Conservation (phyloP, 2,113 vertebrate genomes). For the Pitta sordida region DNA sequence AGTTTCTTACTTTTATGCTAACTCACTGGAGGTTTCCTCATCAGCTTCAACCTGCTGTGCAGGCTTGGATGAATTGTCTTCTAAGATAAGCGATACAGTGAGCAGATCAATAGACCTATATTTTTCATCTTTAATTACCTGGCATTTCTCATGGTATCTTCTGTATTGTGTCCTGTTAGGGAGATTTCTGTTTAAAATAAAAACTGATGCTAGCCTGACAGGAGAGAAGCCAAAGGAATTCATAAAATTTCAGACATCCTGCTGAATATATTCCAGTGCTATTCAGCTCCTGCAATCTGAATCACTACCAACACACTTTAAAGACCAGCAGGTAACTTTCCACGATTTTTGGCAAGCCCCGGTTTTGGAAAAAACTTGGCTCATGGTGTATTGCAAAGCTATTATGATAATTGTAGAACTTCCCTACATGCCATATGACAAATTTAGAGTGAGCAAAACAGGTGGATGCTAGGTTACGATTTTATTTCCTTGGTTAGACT, state of each 20-base stretch:
- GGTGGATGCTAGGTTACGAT: neutral
- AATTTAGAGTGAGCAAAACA: neutral
- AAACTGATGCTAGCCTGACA: neutral
- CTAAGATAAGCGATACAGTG: neutral
- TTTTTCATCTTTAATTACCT: neutral
- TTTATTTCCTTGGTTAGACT: neutral
- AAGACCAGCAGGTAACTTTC: neutral
- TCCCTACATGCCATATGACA: neutral
- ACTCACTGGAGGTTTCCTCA: neutral
- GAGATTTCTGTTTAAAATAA: conserved; percentile 4
- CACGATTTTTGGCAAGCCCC: neutral
- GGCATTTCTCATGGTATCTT: neutral
- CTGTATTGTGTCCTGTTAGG: neutral
- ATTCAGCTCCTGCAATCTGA: neutral
- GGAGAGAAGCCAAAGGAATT: neutral
- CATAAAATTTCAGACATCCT: neutral
- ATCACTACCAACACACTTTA: neutral
- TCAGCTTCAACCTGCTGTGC: neutral
- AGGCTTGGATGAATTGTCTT: neutral
- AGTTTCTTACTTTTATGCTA: neutral
- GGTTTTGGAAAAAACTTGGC: neutral
- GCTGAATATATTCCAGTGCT: neutral
- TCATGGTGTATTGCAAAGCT: neutral
- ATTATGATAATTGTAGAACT: neutral
- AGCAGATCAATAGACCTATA: neutral